A percentile compares a stretch with the other conserved stretches of the same genome.
phyloP scores from a whole-genome alignment of 53 echinoderm and acorn worm species.

The Stichopus horrens region DNA sequence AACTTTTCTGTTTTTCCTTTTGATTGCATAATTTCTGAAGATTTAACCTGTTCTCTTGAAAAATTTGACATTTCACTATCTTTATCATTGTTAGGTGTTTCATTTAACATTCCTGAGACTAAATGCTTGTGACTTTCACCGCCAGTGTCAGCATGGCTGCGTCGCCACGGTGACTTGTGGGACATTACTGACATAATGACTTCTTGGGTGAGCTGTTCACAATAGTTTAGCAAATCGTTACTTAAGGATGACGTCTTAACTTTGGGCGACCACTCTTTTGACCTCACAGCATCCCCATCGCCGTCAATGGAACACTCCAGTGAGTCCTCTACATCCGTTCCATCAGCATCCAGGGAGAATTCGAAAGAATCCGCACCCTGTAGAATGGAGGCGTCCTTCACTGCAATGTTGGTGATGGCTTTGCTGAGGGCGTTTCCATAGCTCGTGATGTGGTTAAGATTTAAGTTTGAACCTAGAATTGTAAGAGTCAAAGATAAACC shows the following conservation, averaged over 20 bases:
- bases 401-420: constrained; percentile 88
- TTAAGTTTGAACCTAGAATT: constrained; percentile 13
- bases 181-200: constrained; percentile 23
- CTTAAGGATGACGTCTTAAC: background rate
- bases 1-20: background rate
- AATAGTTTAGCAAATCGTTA: constrained; percentile 2
- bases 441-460: constrained; percentile 53
- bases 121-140: background rate
- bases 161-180: background rate
- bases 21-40: background rate
- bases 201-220: constrained; percentile 29
- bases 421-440: constrained; percentile 88
- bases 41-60: background rate
- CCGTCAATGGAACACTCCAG: constrained; percentile 19
- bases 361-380: constrained; percentile 21
- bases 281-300: constrained; percentile 26
- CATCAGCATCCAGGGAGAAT: constrained; percentile 8
- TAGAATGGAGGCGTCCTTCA: constrained; percentile 63
- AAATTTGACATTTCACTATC: background rate
- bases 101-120: background rate
- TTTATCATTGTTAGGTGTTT: background rate
- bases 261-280: constrained; percentile 3
- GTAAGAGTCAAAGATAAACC: background rate
- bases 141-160: background rate
- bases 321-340: background rate